Evolutionary conservation across 2,797 vertebrate species (phyloP).

Genomic region (Malurus leucopterus): DNA sequence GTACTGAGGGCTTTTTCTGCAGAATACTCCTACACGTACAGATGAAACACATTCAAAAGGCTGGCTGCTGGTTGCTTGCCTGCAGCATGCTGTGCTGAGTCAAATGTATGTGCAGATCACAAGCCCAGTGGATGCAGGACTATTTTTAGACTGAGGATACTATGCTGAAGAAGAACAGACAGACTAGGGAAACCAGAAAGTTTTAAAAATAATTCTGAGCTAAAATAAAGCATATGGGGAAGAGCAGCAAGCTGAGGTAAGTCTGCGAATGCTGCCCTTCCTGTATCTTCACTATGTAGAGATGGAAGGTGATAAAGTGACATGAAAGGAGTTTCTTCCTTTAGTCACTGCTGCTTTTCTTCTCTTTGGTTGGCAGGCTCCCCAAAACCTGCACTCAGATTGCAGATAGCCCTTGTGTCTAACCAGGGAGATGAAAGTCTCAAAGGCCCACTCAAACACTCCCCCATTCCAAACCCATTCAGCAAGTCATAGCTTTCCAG

Average conservation of each 20-base stretch:
- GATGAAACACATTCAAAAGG: background rate
- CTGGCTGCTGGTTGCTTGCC: slow-evolving; percentile 37
- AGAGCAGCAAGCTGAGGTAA: background rate
- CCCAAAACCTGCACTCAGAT: background rate
- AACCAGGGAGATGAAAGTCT: background rate
- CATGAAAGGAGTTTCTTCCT: background rate
- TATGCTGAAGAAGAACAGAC: slow-evolving; percentile 12
- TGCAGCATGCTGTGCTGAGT: slow-evolving; percentile 56
- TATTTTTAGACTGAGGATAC: slow-evolving; percentile 52
- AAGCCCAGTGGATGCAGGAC: slow-evolving; percentile 32
- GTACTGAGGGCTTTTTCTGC: background rate
- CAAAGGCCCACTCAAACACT: background rate
- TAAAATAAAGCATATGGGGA: background rate
- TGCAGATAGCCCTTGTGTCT: background rate
- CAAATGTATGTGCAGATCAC: slow-evolving; percentile 55
- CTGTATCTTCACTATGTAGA: background rate
- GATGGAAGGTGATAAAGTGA: background rate
- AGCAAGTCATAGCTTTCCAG: background rate
- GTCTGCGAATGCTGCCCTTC: background rate
- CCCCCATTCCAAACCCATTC: background rate
- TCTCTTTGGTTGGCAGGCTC: background rate
- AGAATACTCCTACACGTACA: slow-evolving; percentile 27
- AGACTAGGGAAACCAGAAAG: slow-evolving; percentile 2
- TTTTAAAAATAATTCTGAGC: slow-evolving; percentile 36
- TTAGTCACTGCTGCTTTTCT: background rate